phyloP scores from a whole-genome alignment of 1,140 invertebrate genomes.

The Leptinotarsa texana region DNA sequence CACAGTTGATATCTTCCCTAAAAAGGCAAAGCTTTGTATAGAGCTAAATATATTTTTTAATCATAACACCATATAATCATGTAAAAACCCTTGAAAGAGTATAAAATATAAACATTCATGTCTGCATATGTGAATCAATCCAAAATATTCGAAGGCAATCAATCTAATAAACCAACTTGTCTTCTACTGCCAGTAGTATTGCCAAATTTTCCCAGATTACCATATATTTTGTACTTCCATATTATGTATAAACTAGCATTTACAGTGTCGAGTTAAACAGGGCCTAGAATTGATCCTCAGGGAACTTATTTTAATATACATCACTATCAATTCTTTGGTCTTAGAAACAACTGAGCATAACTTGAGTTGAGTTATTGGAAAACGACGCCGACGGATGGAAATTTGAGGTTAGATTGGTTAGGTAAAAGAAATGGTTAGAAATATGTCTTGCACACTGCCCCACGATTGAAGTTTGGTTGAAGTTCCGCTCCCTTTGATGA shows the following conservation, averaged over 20 bases:
- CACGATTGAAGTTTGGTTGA: constrained; percentile 41
- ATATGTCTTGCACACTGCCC: constrained; percentile 46
- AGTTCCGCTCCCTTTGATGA: constrained; percentile 40
- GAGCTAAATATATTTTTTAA: no score
- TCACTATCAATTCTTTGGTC: constrained; percentile 25
- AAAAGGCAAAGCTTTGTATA: neutral
- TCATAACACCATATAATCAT: no score
- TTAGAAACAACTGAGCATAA: constrained; percentile 19
- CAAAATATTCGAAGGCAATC: neutral
- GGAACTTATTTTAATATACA: constrained; percentile 25
- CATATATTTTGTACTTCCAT: constrained; percentile 18
- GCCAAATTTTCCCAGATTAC: constrained; percentile 12
- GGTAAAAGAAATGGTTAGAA: constrained; percentile 31
- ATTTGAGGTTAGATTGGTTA: constrained; percentile 27
- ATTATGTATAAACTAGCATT: neutral
- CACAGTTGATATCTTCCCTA: neutral
- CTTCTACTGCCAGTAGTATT: constrained; percentile 24
- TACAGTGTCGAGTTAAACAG: constrained; percentile 12
- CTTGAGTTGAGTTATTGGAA: neutral
- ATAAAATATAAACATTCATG: no score
- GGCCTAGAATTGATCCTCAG: constrained; percentile 29
- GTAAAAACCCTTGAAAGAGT: no score
- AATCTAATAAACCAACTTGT: neutral
- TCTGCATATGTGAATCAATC: no score
- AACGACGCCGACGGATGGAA: constrained; percentile 9